Evolutionary conservation across 2,113 vertebrate species (phyloP), one percentile per base, ranked within the genome.

Genomic region (Bujurquina vittata): DNA sequence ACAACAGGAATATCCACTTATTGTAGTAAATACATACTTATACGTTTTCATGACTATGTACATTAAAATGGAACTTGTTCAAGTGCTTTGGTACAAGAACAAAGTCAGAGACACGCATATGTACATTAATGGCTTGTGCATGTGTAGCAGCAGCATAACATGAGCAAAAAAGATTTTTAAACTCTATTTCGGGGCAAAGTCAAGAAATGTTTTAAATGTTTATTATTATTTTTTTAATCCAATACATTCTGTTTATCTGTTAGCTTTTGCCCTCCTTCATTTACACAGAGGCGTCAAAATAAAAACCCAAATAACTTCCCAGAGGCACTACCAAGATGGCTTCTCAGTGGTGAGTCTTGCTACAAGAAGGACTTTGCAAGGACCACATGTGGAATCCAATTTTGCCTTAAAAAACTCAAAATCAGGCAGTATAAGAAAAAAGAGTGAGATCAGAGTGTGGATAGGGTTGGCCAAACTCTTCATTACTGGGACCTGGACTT

Each of bases 381-480:
- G 75, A 90, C 61, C 75, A 63, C 77, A 80, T 84, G 74, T 86
- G 35, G 81, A 77, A 87, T 84, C 75, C 81, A 89, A 86, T 89
- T 60, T 81, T 37, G 20, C 7, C 58, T 63, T 75, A 37, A 62
- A 83, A 56, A 87, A 85, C 46, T 33, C 46, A 33, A 72, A 72
- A 72, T 72, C 67, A 33, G n/a, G 55, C 23, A 46, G 15, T 82
- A 56, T 56, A 56, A 31, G 35, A 80, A 43, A 79, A 85, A 77
- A 83, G 23, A 73, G 60, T 56, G 31, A 23, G 22, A 77, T 85
- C 61, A 83, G 67, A 86, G 67, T 63, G 57, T 60, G 58, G 79
- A 87, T 83, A 87, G 60, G 80, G 75, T 87, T 82, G 86, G 80
- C 63, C 82, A 88, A 93, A 87, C 86, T 88, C 87, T 86, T 93